Base-by-base conservation (phyloP, 2,113 vertebrate genomes). In the Jaculus jaculus region DNA sequence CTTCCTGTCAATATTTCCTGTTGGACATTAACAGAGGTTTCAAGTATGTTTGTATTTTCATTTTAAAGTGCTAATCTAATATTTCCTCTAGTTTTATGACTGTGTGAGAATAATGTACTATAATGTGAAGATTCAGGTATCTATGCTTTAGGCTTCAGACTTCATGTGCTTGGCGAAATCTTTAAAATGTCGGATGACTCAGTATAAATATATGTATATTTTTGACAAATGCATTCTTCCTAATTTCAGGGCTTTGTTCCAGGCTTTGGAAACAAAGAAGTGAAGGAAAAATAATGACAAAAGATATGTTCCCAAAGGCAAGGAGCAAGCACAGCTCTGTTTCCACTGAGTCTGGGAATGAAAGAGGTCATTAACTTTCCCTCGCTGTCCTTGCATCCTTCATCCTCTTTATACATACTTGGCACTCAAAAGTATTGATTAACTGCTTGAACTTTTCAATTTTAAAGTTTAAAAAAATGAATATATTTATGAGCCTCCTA, bases 401-500 rank as follows among this genome's bases (percentile, higher is more conserved):
- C 61, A 61, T 3, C 6, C 1, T 79, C n/a, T 84, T 69, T 90
- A 30, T 39, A 30, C 61, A 60, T 65, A 82, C 21, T 68, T 86
- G 54, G 23, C 37, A 60, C 60, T 87, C 84, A 86, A 74, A 92
- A 75, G 30, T 77, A 89, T 15, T 77, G 61, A 82, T 37, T 88
- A 51, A 69, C 28, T 87, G 72, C 61, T 90, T 94, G 18, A 80
- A 84, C 32, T 69, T 54, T 87, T 42, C 54, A 47, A 8, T 86
- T 84, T 91, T 79, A 89, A 86, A 89, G 21, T 73, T 86, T 79
- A 20, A 28, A 86, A 78, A 80, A 74, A 73, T 65, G 47, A 84
- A 71, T 90, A 39, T 81, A 90, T 72, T 63, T 80, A 63, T 92
- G 79, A 75, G 15, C 7, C 75, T 78, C 54, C 4, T 13, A 78